A percentile compares a stretch with the other conserved stretches of the same genome.
These are phyloP conservation scores for Eristalinus sepulchralis DNA, from an alignment of 2,888 invertebrate species.

Conservation along the genomic window DNA sequence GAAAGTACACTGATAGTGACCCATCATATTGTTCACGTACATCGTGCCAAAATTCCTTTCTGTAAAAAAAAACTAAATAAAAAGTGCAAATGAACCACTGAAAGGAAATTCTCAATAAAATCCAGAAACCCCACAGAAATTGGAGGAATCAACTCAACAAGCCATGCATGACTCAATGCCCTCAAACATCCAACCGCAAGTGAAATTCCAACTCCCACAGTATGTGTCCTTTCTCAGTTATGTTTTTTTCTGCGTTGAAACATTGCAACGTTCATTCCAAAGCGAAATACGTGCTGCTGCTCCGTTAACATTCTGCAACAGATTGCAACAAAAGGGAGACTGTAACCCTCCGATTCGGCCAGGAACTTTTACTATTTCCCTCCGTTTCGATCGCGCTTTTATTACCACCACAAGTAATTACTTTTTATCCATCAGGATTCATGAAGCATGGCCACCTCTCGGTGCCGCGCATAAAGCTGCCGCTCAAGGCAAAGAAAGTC, in stretches of 20 bases:
- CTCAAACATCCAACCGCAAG: not conserved
- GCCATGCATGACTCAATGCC: not conserved
- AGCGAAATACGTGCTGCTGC: not conserved
- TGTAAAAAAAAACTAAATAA: too few species aligned
- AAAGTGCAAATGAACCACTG: not conserved
- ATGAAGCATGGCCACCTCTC: not conserved
- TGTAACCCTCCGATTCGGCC: slow-evolving; percentile 20
- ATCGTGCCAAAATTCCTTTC: too few species aligned
- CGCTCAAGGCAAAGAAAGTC: not conserved
- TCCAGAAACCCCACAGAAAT: not conserved
- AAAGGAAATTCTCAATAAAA: not conserved
- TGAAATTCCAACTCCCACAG: not conserved
- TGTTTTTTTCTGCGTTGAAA: not conserved
- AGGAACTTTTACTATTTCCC: slow-evolving; percentile 30
- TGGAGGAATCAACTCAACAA: not conserved
- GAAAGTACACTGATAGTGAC: too few species aligned
- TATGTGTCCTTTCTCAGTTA: not conserved
- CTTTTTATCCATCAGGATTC: slow-evolving; percentile 42
- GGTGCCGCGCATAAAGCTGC: not conserved
- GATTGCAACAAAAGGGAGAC: slow-evolving; percentile 7
- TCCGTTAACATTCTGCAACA: not conserved
- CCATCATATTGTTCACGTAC: too few species aligned
- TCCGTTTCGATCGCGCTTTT: slow-evolving; percentile 1
- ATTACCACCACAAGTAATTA: slow-evolving; percentile 43
- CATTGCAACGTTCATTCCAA: not conserved